phyloP scores from a whole-genome alignment of 2,797 vertebrate species.

The Apogon hyalosoma region DNA sequence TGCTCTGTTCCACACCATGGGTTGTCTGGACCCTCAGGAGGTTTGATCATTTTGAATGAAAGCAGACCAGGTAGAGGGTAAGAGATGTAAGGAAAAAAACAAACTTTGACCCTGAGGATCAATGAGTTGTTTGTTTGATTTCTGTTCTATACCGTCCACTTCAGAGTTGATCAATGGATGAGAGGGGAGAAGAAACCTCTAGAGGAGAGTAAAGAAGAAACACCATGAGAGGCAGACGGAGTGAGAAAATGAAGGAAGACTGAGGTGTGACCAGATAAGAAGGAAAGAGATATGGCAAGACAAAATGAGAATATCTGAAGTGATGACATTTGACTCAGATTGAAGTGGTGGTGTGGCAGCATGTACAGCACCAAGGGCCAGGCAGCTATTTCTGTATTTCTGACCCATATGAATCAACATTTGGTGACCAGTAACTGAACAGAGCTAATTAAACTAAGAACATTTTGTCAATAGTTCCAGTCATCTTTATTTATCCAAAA shows the following conservation, averaged over 20 bases:
- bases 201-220: neutral
- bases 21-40: conserved; percentile 25
- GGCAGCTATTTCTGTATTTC: conserved; percentile 22
- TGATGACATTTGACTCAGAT: neutral
- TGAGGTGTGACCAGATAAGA: conserved; percentile 36
- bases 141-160: conserved; percentile 19
- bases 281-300: neutral
- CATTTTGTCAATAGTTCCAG: conserved; percentile 35
- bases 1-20: conserved; percentile 13
- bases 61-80: conserved; percentile 24
- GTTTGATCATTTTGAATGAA: conserved; percentile 19
- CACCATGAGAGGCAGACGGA: conserved; percentile 29
- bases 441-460: conserved; percentile 25
- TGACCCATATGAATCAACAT: conserved; percentile 53
- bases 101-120: conserved; percentile 32
- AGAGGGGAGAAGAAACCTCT: conserved; percentile 15
- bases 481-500: conserved; percentile 45
- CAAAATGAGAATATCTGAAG: conserved; percentile 3
- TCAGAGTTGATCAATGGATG: conserved; percentile 31
- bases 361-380: conserved; percentile 23
- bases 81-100: conserved; percentile 1
- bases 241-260: neutral
- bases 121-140: conserved; percentile 37
- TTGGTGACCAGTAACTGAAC: conserved; percentile 31
- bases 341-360: conserved; percentile 19